Evolutionary conservation across 2,888 invertebrate species (phyloP), one percentile per base, ranked within the genome.

Genomic region (Drosophila subquinaria): DNA sequence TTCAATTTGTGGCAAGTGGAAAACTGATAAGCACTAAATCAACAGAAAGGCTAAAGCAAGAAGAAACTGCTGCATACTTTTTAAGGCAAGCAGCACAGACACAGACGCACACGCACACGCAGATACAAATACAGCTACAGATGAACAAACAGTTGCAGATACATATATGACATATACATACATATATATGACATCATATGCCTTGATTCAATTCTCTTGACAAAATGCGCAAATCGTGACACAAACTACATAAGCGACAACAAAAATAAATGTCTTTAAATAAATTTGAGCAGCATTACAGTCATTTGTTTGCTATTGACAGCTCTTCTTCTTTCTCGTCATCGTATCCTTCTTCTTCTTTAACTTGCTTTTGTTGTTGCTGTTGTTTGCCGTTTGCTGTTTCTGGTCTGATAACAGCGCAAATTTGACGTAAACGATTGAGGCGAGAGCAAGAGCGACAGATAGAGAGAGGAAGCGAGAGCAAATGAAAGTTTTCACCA

Each of bases 401-500:
- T 73, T 75, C 69, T 76, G 79, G 56, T 77, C 69, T 87, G 84
- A 89, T 86, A 89, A 86, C 84, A 83, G 75, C 69, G 66, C 66
- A 75, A 76, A 82, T 72, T 79, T 70, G 72, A 70, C 69, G 55
- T 80, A 76, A 82, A 70, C 52, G 62, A 63, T 50, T 60, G 61
- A 38, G 33, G 50, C 15, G 38, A 23, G 27, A 50, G 40, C 23
- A 40, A 35, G 30, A 33, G 53, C 38, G 52, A 27, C 43, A 52
- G 23, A 23, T 23, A 23, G 27, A 23, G 50, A 59, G 68, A 51
- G 59, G 51, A 61, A 57, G 56, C 69, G 73, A 74, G 70, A 68
- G 71, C 69, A 69, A 78, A 63, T 71, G 74, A 89, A 82, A 67
- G 73, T 82, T 80, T 87, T 88, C 87, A 82, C 86, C 87, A 88